Base-by-base conservation (phyloP, 2,113 vertebrate species). In the Cygnus buccinator region DNA sequence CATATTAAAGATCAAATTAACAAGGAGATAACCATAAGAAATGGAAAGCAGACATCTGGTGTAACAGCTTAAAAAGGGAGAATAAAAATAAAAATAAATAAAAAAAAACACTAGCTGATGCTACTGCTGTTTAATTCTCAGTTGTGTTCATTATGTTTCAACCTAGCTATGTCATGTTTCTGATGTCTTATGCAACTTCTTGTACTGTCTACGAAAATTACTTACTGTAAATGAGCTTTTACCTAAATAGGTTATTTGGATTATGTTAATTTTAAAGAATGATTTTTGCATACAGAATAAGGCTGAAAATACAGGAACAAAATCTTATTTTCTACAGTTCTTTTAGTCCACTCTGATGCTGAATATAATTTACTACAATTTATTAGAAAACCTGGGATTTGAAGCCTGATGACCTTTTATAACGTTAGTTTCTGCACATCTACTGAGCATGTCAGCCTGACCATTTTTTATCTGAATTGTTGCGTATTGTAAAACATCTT, bases 231-330 rank as follows among this genome's bases (percentile, higher is more conserved):
- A 85, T 72, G 66, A 87, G 77, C 66, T 91, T 83, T 85, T 57
- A 90, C 74, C 35, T 94, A 90, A 92, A 92, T 46, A 43, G 67
- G 35, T 94, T 82, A 87, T 87, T 91, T 95, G 82, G 81, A 93
- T 91, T 93, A 85, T 87, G 84, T 20, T 90, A 85, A 93, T 78
- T 71, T 71, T 67, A 28, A 87, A 31, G 65, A 81, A 89, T 44
- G 26, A 71, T 84, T 93, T 67, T 67, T 89, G 62, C 84, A 91
- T 76, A 39, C 6, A 82, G 73, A 94, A 82, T 57, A 68, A 48
- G 35, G 46, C 72, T 63, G 39, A 89, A 95, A 77, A 80, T 26
- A 90, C 41, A 83, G 41, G 55, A 77, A 70, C 35, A 66, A 86
- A 95, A 80, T 85, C 31, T 58, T 35, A 35, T 37, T 90, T 91